Evolutionary conservation across 2,113 vertebrate species (phyloP).

Genomic region (Copsychus sechellarum): DNA sequence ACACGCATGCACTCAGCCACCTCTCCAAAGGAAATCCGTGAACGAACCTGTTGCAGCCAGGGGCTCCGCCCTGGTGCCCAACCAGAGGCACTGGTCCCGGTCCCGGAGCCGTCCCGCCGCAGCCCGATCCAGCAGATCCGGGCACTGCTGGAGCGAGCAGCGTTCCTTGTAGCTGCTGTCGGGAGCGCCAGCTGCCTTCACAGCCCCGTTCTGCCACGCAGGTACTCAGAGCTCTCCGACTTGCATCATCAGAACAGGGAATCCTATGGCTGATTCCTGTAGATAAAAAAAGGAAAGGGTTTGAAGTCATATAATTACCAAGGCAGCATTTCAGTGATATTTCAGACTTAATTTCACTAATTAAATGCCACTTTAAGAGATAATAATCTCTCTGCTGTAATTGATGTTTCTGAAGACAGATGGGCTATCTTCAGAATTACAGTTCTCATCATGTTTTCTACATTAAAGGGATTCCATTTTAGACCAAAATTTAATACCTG

Average conservation of each 20-base stretch:
- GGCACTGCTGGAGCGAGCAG: fast-evolving
- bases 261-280: background rate
- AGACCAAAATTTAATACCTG: background rate
- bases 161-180: fast-evolving
- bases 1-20: fast-evolving
- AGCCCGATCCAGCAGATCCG: fast-evolving
- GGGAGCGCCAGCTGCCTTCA: background rate
- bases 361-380: background rate
- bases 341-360: background rate
- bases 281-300: background rate
- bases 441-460: background rate
- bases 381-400: background rate
- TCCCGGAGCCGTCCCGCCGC: fast-evolving
- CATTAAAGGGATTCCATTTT: background rate
- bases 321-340: background rate
- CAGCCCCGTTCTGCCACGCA: background rate
- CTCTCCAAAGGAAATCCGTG: background rate
- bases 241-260: fast-evolving
- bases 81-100: fast-evolving
- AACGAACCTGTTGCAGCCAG: background rate
- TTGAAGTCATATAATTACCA: background rate
- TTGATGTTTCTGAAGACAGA: background rate
- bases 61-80: background rate
- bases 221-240: background rate
- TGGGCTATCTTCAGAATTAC: background rate